phyloP scores from a whole-genome alignment of 2,888 invertebrate genomes.

The Patella pellucida region DNA sequence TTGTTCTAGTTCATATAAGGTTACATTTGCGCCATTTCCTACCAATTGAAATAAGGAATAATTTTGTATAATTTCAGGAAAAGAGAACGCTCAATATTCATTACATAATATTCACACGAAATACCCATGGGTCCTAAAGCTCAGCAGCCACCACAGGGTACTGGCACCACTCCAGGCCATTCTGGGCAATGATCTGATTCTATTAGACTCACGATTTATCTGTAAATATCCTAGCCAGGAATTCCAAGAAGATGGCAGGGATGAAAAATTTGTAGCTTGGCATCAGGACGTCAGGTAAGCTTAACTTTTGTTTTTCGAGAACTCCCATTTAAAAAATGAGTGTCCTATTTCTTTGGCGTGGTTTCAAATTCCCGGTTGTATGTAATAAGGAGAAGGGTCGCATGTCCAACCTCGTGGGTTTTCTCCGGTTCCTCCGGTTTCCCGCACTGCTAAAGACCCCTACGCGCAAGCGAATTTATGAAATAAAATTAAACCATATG shows the following conservation, averaged over 20 bases:
- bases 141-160: conserved; percentile 42
- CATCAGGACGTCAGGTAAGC: conserved; percentile 52
- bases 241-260: conserved; percentile 25
- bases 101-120: conserved; percentile 49
- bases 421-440: too few species aligned
- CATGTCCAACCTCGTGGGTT: too few species aligned
- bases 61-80: conserved; percentile 33
- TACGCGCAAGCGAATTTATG: too few species aligned
- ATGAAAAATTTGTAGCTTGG: conserved; percentile 50
- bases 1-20: too few species aligned
- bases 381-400: too few species aligned
- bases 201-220: conserved; percentile 54
- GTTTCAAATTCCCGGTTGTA: too few species aligned
- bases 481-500: too few species aligned
- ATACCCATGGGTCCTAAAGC: conserved; percentile 44
- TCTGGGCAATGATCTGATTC: conserved; percentile 45
- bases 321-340: too few species aligned
- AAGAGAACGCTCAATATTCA: conserved; percentile 45
- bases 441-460: too few species aligned
- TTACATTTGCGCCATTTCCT: too few species aligned
- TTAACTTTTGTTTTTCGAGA: background rate
- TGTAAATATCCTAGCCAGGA: conserved; percentile 46
- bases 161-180: conserved; percentile 42
- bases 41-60: too few species aligned
- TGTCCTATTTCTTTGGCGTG: too few species aligned